Evolutionary conservation across 2,888 invertebrate genomes (phyloP).

Genomic region (Eubasilissa splendida): DNA sequence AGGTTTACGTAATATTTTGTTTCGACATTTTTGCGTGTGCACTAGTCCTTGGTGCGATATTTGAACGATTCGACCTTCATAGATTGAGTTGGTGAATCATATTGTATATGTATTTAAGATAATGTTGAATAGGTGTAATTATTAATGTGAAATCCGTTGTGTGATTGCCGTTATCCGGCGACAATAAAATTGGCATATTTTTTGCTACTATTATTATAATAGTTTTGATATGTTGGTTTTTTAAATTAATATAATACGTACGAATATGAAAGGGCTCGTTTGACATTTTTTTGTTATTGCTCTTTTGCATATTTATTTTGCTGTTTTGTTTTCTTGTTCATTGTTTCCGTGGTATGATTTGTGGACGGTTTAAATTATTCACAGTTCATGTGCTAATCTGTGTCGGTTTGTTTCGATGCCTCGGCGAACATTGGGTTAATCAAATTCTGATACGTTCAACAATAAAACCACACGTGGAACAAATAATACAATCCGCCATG

Average conservation of each 20-base stretch:
- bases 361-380: background rate
- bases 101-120: too few species aligned
- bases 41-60: background rate
- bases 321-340: too few species aligned
- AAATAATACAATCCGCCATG: background rate
- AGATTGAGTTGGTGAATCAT: background rate
- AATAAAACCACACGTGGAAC: slow-evolving; percentile 10
- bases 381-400: background rate
- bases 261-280: too few species aligned
- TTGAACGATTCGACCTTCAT: background rate
- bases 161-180: slow-evolving; percentile 8
- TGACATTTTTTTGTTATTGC: too few species aligned
- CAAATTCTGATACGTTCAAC: slow-evolving; percentile 6
- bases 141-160: background rate
- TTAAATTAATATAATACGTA: too few species aligned
- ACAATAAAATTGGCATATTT: background rate
- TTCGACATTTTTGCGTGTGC: background rate
- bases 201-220: too few species aligned
- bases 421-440: background rate
- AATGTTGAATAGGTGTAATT: background rate
- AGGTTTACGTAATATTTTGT: too few species aligned
- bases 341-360: background rate
- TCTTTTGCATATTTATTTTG: too few species aligned
- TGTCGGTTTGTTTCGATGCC: background rate
- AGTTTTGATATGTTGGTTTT: too few species aligned